A percentile compares a stretch with the other conserved stretches of the same genome.
phyloP scores from a whole-genome alignment of 2,797 vertebrate species.

The Chelon auratus region DNA sequence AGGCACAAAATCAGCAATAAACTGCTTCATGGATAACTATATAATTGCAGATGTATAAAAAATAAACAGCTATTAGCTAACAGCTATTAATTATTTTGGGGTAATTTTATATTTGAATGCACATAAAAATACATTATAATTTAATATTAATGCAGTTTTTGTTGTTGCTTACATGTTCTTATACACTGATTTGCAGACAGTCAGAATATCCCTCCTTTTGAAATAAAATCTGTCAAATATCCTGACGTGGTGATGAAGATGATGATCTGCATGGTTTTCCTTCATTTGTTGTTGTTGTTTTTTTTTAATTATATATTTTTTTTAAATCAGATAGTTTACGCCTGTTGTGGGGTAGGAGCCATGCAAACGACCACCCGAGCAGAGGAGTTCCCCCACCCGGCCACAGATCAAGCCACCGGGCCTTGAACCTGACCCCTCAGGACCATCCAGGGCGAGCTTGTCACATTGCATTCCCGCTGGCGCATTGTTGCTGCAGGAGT shows the following conservation, averaged over 20 bases:
- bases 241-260: not conserved
- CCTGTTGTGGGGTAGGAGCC: not conserved
- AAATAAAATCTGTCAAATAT: not conserved
- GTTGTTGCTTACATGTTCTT: not conserved
- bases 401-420: constrained; percentile 69
- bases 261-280: not conserved
- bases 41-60: too few relatives aligned
- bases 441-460: constrained; percentile 66
- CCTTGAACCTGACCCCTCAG: constrained; percentile 81
- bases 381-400: constrained; percentile 22
- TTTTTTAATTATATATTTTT: too few relatives aligned
- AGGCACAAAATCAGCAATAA: too few relatives aligned
- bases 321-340: not conserved
- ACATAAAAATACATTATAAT: too few relatives aligned
- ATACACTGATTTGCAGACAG: too few relatives aligned
- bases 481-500: constrained; percentile 61
- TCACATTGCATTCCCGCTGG: constrained; percentile 63
- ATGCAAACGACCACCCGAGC: constrained; percentile 70
- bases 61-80: too few relatives aligned
- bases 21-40: too few relatives aligned
- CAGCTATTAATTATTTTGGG: too few relatives aligned
- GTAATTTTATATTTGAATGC: too few relatives aligned
- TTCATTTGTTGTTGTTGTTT: not conserved
- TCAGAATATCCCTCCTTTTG: not conserved
- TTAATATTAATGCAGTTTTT: too few relatives aligned